A percentile compares a stretch with the other conserved stretches of the same genome.
Conservation (phyloP, 2,797 vertebrate genomes). For the Oreochromis grahami region DNA sequence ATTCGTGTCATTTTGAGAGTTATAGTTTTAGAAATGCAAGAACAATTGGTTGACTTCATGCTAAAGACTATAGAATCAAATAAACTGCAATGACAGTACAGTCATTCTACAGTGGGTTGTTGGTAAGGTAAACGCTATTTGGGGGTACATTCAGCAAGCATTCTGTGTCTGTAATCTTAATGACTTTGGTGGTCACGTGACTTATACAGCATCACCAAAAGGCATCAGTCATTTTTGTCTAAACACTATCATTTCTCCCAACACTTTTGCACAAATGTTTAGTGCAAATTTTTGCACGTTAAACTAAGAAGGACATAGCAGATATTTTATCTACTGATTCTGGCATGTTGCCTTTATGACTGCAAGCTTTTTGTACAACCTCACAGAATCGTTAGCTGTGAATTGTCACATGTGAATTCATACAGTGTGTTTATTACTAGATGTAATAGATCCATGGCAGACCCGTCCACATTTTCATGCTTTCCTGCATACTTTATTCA, state of each 20-base stretch:
- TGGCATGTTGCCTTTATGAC: neutral
- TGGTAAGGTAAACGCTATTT: neutral
- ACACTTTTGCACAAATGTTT: neutral
- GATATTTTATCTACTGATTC: neutral
- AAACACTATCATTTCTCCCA: neutral
- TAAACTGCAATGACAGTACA: neutral
- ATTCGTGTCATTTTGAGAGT: neutral
- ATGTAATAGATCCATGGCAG: neutral
- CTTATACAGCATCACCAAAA: neutral
- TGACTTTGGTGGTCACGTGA: neutral
- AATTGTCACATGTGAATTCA: neutral
- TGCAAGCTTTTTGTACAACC: neutral
- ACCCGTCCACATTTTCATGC: neutral
- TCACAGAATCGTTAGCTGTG: neutral
- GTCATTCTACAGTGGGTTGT: neutral
- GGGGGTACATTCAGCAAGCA: rapidly evolving
- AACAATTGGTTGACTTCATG: neutral
- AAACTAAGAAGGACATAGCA: neutral
- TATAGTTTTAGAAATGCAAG: neutral
- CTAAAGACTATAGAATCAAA: neutral
- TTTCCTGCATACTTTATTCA: neutral
- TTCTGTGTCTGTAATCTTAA: rapidly evolving
- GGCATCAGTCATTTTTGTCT: neutral
- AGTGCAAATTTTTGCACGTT: neutral
- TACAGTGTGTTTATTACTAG: neutral